Percentiles rank a stretch among this genome's conserved stretches.
phyloP scores from a whole-genome alignment of 2,888 invertebrate species.

The Yponomeuta plumbellus region DNA sequence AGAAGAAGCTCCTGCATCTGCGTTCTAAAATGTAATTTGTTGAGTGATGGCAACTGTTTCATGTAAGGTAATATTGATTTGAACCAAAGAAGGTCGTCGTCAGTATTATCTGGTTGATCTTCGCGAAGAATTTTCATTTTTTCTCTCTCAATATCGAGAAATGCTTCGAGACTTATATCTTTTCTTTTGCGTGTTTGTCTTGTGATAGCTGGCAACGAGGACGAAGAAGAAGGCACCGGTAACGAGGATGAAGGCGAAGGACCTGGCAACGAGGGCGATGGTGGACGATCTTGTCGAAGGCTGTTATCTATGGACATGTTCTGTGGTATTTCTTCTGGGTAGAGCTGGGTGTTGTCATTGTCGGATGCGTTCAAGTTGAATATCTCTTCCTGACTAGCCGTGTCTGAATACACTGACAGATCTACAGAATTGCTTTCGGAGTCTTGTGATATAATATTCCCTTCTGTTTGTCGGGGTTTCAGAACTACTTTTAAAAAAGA shows the following conservation, averaged over 20 bases:
- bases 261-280: too few relatives aligned
- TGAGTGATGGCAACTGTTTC: conserved; percentile 30
- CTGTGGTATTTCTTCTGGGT: conserved; percentile 23
- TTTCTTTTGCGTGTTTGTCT: conserved; percentile 29
- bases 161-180: conserved; percentile 28
- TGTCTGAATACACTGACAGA: conserved; percentile 23
- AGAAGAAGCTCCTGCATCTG: conserved; percentile 30
- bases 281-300: conserved; percentile 16
- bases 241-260: too few relatives aligned
- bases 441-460: conserved; percentile 24
- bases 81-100: conserved; percentile 29
- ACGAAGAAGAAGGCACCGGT: conserved; percentile 23
- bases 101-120: conserved; percentile 26
- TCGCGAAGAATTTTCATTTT: conserved; percentile 27
- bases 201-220: conserved; percentile 29
- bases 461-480: conserved; percentile 28
- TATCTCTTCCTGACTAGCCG: conserved; percentile 20
- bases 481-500: conserved; percentile 26
- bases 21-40: conserved; percentile 31
- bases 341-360: conserved; percentile 21
- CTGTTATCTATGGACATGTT: conserved; percentile 21
- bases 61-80: conserved; percentile 32
- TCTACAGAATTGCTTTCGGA: conserved; percentile 19
- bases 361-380: conserved; percentile 20
- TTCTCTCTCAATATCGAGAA: conserved; percentile 26